A percentile compares a stretch with the other conserved stretches of the same genome.
Conservation (phyloP, 2,888 invertebrate species). For the Brenthis hecate region DNA sequence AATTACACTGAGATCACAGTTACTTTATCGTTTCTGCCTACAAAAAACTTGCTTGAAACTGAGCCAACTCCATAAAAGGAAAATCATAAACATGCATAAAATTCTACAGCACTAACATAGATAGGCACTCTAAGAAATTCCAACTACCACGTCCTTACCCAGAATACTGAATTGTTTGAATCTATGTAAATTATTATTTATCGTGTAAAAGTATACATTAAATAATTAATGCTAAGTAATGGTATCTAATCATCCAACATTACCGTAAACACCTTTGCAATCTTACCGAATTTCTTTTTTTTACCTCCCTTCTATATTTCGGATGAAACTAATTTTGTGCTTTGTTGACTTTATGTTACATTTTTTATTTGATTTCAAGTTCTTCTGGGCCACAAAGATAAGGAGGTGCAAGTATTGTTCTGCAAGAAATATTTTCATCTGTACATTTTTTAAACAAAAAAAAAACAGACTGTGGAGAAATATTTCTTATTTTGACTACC, state of each 20-base stretch:
- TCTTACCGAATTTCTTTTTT: constrained; percentile 56
- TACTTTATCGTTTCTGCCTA: too few relatives aligned
- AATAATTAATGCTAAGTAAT: constrained; percentile 18
- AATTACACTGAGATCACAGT: too few relatives aligned
- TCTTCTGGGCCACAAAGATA: constrained; percentile 41
- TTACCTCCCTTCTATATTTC: constrained; percentile 65
- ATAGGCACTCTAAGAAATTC: too few relatives aligned
- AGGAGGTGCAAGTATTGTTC: constrained; percentile 27
- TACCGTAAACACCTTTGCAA: constrained; percentile 39
- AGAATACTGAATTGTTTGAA: too few relatives aligned
- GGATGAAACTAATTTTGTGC: constrained; percentile 78
- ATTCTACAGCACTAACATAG: too few relatives aligned
- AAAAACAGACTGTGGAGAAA: neutral
- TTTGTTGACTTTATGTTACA: constrained; percentile 75
- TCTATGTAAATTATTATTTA: too few relatives aligned
- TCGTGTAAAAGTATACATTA: too few relatives aligned
- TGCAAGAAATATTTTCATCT: constrained; percentile 8
- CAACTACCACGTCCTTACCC: too few relatives aligned
- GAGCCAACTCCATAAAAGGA: too few relatives aligned
- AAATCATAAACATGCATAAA: too few relatives aligned
- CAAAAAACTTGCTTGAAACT: too few relatives aligned
- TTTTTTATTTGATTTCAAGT: constrained; percentile 63
- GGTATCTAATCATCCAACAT: constrained; percentile 25
- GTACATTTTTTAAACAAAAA: neutral
- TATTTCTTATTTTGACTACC: too few relatives aligned